Percentiles rank a stretch among this genome's conserved stretches.
phyloP scores from a whole-genome alignment of 2,888 invertebrate genomes.

The Sinopyrophorus schimmeli region DNA sequence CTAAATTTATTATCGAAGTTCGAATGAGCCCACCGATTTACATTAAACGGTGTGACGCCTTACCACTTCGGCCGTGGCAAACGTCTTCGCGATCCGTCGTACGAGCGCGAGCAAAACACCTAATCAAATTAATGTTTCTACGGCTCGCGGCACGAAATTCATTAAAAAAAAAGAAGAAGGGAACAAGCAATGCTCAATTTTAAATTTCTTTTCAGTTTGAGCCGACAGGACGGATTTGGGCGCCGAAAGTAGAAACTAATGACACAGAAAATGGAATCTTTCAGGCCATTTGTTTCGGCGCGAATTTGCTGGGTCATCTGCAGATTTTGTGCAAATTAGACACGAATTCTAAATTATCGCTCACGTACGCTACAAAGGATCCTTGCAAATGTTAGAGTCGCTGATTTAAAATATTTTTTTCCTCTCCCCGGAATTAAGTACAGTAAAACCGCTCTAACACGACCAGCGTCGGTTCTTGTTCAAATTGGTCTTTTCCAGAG shows the following conservation, averaged over 20 bases:
- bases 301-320: constrained; percentile 27
- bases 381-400: too few species aligned
- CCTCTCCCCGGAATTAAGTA: too few species aligned
- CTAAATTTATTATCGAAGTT: constrained; percentile 22
- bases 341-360: constrained; percentile 22
- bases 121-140: constrained; percentile 39
- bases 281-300: constrained; percentile 49
- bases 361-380: constrained; percentile 6
- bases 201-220: constrained; percentile 38
- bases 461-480: too few species aligned
- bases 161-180: constrained; percentile 28
- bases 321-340: constrained; percentile 25
- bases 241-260: constrained; percentile 46
- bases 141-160: constrained; percentile 34
- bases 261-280: constrained; percentile 53
- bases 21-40: constrained; percentile 27
- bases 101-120: constrained; percentile 29
- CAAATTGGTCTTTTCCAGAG: too few species aligned
- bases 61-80: constrained; percentile 19
- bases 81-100: constrained; percentile 10
- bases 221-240: constrained; percentile 28
- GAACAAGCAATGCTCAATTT: constrained; percentile 29
- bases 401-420: too few species aligned
- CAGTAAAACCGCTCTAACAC: too few species aligned
- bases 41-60: constrained; percentile 27